A percentile compares a stretch with the other conserved stretches of the same genome.
Evolutionary conservation across 2,797 vertebrate species (phyloP).

Genomic region (Sebastes flavidus): DNA sequence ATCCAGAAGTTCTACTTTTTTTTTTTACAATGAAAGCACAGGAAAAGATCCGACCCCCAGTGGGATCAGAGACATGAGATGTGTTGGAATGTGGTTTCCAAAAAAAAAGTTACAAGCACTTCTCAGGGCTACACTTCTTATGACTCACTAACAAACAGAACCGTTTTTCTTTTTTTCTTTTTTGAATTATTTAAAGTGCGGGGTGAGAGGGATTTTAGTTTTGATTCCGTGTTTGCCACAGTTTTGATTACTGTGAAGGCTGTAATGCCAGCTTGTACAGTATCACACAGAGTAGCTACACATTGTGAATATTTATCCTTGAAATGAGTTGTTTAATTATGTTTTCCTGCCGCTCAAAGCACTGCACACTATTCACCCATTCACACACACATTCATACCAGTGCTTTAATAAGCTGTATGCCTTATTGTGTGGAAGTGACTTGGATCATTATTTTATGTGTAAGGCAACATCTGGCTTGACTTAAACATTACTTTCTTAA

Average conservation of each 20-base stretch:
- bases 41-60: conserved; percentile 21
- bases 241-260: not conserved
- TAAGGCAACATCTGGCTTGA: too few relatives aligned
- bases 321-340: not conserved
- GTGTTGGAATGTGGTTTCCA: conserved; percentile 31
- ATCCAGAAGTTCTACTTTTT: conserved; percentile 46
- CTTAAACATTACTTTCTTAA: too few relatives aligned
- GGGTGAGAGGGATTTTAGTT: not conserved
- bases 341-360: not conserved
- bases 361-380: not conserved
- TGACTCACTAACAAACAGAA: conserved; percentile 12
- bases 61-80: conserved; percentile 43
- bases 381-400: too few relatives aligned
- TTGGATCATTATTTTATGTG: too few relatives aligned
- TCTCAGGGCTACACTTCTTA: conserved; percentile 8
- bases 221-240: not conserved
- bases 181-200: not conserved
- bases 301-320: not conserved
- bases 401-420: too few relatives aligned
- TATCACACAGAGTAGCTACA: not conserved
- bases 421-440: too few relatives aligned
- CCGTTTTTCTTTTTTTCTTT: not conserved
- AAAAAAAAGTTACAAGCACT: conserved; percentile 19
- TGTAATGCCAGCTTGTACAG: not conserved
- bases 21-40: conserved; percentile 37